Conservation (phyloP, 2,113 vertebrate species). For the Coreoperca whiteheadi region DNA sequence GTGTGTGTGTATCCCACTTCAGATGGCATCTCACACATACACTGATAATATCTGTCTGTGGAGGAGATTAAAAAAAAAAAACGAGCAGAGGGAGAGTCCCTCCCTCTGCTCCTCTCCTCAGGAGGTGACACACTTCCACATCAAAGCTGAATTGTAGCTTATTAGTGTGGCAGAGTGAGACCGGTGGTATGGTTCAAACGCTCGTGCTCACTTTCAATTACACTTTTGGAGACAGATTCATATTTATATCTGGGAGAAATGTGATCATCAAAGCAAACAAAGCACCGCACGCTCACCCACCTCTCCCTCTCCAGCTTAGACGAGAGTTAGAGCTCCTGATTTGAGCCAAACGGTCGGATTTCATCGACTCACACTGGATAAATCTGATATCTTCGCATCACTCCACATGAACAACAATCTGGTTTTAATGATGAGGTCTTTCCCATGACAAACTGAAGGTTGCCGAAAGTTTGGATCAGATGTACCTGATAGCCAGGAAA, state of each 20-base stretch:
- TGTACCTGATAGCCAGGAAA: slow-evolving; percentile 34
- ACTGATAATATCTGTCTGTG: slow-evolving; percentile 53
- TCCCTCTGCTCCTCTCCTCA: slow-evolving; percentile 63
- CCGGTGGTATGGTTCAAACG: slow-evolving; percentile 63
- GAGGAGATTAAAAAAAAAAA: slow-evolving; percentile 30
- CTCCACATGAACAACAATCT: slow-evolving; percentile 8
- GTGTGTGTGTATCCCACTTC: slow-evolving; percentile 11
- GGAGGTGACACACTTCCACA: slow-evolving; percentile 79
- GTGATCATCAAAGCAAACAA: slow-evolving; percentile 81
- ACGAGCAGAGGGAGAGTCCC: slow-evolving; percentile 38
- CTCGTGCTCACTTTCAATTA: slow-evolving; percentile 74
- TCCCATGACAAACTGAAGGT: slow-evolving; percentile 26
- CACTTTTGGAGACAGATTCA: slow-evolving; percentile 63
- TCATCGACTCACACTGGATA: slow-evolving; percentile 37
- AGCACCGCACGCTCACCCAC: slow-evolving; percentile 10
- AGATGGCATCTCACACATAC: slow-evolving; percentile 43
- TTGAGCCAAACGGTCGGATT: slow-evolving; percentile 50
- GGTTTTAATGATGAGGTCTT: slow-evolving; percentile 39
- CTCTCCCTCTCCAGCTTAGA: slow-evolving; percentile 15
- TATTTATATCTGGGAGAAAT: slow-evolving; percentile 65
- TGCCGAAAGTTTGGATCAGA: slow-evolving; percentile 51
- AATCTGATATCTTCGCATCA: slow-evolving; percentile 24
- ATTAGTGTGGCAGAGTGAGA: slow-evolving; percentile 71
- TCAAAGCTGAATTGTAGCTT: slow-evolving; percentile 78
- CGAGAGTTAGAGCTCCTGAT: slow-evolving; percentile 33